A percentile compares a stretch with the other conserved stretches of the same genome.
Evolutionary conservation across 2,113 vertebrate genomes (phyloP).

Genomic region (Aptenodytes patagonicus): DNA sequence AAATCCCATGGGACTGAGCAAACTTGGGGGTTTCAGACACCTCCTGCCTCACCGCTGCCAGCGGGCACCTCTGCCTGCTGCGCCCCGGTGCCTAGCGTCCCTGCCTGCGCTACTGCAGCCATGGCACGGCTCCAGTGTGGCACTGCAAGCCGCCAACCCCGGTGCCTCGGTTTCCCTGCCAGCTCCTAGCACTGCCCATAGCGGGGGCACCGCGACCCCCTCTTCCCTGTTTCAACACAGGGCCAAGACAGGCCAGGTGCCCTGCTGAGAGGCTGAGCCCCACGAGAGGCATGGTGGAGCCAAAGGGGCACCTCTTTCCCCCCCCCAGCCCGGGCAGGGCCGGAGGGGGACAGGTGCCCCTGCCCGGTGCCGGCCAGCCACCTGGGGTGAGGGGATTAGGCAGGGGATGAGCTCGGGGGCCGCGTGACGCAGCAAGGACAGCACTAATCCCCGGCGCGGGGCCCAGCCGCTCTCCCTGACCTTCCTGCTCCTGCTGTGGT

Average conservation of each 20-base stretch:
- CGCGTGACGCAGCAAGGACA: neutral
- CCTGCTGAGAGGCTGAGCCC: neutral
- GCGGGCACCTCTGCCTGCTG: neutral
- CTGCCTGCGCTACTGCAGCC: neutral
- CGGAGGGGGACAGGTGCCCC: neutral
- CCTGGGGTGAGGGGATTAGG: neutral
- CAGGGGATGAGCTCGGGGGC: neutral
- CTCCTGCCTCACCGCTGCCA: neutral
- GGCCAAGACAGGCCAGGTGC: neutral
- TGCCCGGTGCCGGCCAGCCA: neutral
- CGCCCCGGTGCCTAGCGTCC: too few species aligned
- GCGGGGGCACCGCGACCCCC: fast-evolving
- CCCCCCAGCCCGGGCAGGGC: neutral
- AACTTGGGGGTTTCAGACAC: neutral
- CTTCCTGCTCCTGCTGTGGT: neutral
- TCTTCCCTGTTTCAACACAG: neutral
- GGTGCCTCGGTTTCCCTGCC: neutral
- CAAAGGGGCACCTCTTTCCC: neutral
- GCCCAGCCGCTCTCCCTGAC: neutral
- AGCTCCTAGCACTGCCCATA: neutral
- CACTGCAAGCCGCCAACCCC: neutral
- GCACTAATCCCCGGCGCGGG: neutral
- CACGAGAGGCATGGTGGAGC: fast-evolving
- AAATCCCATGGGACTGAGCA: neutral
- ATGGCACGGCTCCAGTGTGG: neutral